Conservation (phyloP, 2,888 invertebrate genomes). For the Perithous albicinctus region DNA sequence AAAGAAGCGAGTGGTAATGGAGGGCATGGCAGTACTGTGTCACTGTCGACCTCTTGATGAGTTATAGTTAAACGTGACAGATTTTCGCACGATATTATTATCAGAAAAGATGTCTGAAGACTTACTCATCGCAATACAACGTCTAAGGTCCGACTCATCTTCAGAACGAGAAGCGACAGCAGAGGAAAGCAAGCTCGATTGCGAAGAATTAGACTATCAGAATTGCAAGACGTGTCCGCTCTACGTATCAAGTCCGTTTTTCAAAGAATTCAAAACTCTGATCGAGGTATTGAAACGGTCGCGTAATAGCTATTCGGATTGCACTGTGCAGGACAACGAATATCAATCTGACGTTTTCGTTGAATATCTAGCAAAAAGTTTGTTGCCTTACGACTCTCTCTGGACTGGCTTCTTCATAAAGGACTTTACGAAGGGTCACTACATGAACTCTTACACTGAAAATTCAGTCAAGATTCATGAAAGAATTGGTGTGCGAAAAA, state of each 20-base stretch:
- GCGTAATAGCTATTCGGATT: not conserved
- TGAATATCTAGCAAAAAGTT: constrained; percentile 27
- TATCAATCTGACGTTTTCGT: constrained; percentile 32
- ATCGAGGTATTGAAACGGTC: not conserved
- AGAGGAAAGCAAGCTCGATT: too few species aligned
- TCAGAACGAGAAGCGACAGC: too few species aligned
- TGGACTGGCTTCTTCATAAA: constrained; percentile 41
- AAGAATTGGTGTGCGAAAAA: constrained; percentile 23
- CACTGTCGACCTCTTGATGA: constrained; percentile 28
- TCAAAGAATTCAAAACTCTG: not conserved
- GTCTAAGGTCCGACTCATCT: too few species aligned
- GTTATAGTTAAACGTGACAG: too few species aligned
- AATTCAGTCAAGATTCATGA: constrained; percentile 35
- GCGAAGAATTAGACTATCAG: not conserved
- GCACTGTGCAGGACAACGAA: constrained; percentile 15
- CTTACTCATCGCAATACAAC: too few species aligned
- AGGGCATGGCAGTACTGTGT: constrained; percentile 33
- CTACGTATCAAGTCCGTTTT: constrained; percentile 4
- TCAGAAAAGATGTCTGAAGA: constrained; percentile 7
- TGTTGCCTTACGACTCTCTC: constrained; percentile 28
- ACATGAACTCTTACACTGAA: too few species aligned
- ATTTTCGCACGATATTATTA: too few species aligned
- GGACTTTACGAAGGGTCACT: too few species aligned
- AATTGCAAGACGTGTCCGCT: constrained; percentile 26
- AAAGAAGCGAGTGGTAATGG: constrained; percentile 41